Evolutionary conservation across 2,113 vertebrate species (phyloP), one percentile per base, ranked within the genome.

Genomic region (Oreocharis arfaki): DNA sequence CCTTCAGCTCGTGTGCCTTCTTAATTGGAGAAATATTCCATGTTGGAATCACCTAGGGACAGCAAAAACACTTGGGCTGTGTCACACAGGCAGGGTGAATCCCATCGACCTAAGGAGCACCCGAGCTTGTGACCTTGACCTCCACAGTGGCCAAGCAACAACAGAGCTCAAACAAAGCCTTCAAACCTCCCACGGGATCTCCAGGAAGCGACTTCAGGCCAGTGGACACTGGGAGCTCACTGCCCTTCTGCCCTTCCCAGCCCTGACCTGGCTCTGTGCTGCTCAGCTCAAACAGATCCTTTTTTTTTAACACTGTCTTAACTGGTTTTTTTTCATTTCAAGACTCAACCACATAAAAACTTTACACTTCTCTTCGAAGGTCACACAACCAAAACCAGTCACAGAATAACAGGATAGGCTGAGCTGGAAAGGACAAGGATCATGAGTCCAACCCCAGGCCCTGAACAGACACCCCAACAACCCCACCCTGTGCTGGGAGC

Each of bases 1-100:
- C 98, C 98, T 98, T 98, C 60, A 97, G 59, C 57, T 99, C 98
- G 14, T 95, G 98, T 35, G 97, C 97, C 94, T 99, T 99, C 98
- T 99, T 99, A 95, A 99, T 99, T 27, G 99, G 99, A 53, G 99
- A 99, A 89, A 99, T 99, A 95, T 99, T 99, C 99, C 99, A 99
- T 0, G 98, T 98, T 24, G 99, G 99, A 90, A 99, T 99, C 57
- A 99, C 99, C 99, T 99, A 55, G 60, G 71, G 90, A 96, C 16
- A 86, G 65, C 56, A 96, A 63, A 86, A 76, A 5, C 16, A 39
- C 35, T 13, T 18, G 9, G 73, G 55, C 33, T 50, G 22, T 52
- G 84, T 76, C 71, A 86, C 44, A 59, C 13, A 16, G 71, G 32
- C 71, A 57, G 83, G 8, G 44, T 3, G 27, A 44, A 11, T 0